Percentiles rank a stretch among this genome's conserved stretches.
phyloP scores from a whole-genome alignment of 2,797 vertebrate genomes.

The Sciaenops ocellatus region DNA sequence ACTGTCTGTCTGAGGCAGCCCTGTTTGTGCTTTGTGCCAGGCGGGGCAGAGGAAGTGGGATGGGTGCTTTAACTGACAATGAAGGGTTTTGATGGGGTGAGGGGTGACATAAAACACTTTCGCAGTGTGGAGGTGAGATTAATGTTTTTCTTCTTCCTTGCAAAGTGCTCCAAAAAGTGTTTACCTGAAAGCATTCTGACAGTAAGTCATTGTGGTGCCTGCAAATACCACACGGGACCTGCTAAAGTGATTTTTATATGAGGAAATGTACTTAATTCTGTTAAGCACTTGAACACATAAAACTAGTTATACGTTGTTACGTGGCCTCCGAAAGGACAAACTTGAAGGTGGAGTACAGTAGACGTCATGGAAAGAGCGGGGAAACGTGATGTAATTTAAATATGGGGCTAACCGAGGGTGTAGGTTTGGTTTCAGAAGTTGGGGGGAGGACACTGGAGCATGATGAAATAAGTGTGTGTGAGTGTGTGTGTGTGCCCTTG shows the following conservation, averaged over 20 bases:
- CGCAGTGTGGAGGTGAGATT: conserved; percentile 39
- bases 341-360: neutral
- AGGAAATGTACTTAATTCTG: neutral
- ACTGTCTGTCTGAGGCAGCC: conserved; percentile 70
- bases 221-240: neutral
- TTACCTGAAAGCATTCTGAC: conserved; percentile 17
- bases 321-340: neutral
- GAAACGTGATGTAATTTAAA: neutral
- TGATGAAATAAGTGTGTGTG: no score
- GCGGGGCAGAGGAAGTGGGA: conserved; percentile 30
- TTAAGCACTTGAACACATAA: neutral
- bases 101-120: conserved; percentile 50
- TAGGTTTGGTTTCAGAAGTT: neutral
- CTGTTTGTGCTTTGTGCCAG: conserved; percentile 70
- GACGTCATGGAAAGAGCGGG: neutral
- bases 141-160: conserved; percentile 34
- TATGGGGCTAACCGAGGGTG: neutral
- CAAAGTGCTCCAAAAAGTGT: conserved; percentile 13
- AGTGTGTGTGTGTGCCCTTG: no score
- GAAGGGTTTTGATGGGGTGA: conserved; percentile 59
- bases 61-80: conserved; percentile 61
- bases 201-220: neutral
- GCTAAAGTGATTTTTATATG: neutral
- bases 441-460: no score
- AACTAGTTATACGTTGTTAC: neutral